Conservation (phyloP, 2,797 vertebrate species). For the Sebastes matsubarae region DNA sequence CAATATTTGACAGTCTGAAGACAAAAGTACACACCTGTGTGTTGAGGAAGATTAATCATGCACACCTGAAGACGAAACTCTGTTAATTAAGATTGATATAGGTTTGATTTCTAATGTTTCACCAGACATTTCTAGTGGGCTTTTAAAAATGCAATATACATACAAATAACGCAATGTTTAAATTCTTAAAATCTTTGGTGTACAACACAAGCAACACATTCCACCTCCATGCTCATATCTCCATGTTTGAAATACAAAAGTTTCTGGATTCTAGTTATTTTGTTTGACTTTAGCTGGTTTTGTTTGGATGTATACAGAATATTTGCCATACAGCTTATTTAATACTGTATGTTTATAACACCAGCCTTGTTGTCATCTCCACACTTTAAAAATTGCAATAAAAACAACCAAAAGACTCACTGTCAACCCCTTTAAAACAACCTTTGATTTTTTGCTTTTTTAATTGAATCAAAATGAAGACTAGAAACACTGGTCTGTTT, state of each 20-base stretch:
- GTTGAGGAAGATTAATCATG: background rate
- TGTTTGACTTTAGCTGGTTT: background rate
- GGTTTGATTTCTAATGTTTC: background rate
- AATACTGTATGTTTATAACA: constrained; percentile 13
- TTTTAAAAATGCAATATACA: background rate
- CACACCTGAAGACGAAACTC: background rate
- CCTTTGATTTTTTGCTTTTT: background rate
- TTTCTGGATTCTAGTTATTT: background rate
- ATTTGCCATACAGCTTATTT: constrained; percentile 17
- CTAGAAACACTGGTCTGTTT: background rate
- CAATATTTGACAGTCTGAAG: background rate
- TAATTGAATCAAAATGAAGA: background rate
- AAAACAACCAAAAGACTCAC: background rate
- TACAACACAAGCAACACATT: background rate
- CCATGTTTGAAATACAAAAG: background rate
- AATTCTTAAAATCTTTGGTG: background rate
- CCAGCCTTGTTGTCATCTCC: background rate
- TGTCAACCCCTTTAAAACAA: background rate
- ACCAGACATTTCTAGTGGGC: background rate
- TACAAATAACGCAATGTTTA: background rate
- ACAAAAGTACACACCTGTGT: background rate
- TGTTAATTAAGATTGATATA: background rate
- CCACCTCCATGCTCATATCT: background rate
- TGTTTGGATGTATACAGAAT: background rate
- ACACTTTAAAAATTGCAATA: background rate